A percentile compares a stretch with the other conserved stretches of the same genome.
These are phyloP conservation scores for Sesia apiformis DNA, from an alignment of 2,888 invertebrate genomes.

Conservation along the genomic window DNA sequence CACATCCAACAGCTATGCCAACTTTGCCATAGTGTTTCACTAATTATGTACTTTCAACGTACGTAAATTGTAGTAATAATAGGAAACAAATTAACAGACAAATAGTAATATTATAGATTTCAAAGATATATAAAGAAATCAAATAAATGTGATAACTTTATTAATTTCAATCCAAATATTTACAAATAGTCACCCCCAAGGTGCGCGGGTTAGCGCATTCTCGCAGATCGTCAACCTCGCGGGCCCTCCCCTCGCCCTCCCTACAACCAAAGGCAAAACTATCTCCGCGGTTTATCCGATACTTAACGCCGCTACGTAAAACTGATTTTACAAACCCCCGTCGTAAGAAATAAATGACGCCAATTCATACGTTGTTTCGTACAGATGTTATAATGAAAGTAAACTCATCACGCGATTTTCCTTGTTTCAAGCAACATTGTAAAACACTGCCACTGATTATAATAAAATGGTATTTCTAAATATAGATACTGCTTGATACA, in stretches of 20 bases:
- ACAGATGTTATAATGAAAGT: conserved; percentile 22
- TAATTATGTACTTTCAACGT: no score
- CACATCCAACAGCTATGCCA: no score
- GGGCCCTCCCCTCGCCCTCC: conserved; percentile 25
- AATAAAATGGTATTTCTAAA: conserved; percentile 1
- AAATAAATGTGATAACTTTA: no score
- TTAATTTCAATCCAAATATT: no score
- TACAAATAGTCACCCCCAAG: conserved; percentile 8
- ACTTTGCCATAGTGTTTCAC: no score
- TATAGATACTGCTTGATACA: not conserved
- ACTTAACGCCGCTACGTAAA: not conserved
- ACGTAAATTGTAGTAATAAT: no score
- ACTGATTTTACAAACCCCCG: not conserved
- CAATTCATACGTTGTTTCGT: not conserved
- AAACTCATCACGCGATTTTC: conserved; percentile 17
- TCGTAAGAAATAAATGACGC: not conserved
- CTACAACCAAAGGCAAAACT: not conserved
- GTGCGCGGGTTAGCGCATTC: conserved; percentile 53
- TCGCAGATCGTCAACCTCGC: conserved; percentile 64
- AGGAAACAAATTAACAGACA: no score
- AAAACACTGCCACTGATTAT: conserved; percentile 3
- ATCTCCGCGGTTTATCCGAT: no score
- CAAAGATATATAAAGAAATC: no score
- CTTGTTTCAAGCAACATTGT: not conserved
- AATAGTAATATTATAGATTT: no score